Percentiles rank a stretch among this genome's conserved stretches.
Evolutionary conservation across 2,888 invertebrate species (phyloP).

Genomic region (Coenonympha arcania): DNA sequence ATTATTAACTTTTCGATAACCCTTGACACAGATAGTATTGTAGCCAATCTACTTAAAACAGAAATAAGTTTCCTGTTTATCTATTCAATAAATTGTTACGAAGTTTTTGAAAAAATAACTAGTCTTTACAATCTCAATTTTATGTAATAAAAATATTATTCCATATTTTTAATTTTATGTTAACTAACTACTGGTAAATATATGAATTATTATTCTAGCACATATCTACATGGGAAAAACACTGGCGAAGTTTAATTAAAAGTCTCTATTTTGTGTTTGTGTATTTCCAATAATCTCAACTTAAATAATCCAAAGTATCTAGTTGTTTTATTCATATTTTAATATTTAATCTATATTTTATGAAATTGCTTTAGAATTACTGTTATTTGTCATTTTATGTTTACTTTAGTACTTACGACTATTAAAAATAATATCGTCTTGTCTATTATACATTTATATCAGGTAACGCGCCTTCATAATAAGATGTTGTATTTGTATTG

Average conservation of each 20-base stretch:
- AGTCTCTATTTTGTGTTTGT: no score
- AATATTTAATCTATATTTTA: conserved; percentile 5
- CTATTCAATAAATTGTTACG: background rate
- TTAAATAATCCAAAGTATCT: conserved; percentile 5
- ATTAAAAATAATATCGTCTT: conserved; percentile 6
- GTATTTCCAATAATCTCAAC: no score
- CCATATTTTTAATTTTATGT: no score
- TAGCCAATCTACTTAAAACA: conserved; percentile 8
- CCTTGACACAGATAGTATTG: conserved; percentile 18
- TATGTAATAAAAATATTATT: no score
- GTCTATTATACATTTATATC: conserved; percentile 13
- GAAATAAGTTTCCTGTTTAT: conserved; percentile 11
- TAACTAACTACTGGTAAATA: no score
- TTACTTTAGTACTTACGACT: conserved; percentile 14
- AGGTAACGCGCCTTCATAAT: conserved; percentile 21
- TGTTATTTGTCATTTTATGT: conserved; percentile 1
- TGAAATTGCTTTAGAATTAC: background rate
- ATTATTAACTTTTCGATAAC: conserved; percentile 12
- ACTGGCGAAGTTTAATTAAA: no score
- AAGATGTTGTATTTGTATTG: conserved; percentile 17
- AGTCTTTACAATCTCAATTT: no score
- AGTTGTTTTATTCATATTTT: conserved; percentile 7
- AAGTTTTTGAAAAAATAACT: no score
- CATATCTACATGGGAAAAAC: no score
- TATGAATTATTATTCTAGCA: no score